Evolutionary conservation across 2,113 vertebrate genomes (phyloP).

Genomic region (Tursiops truncatus): DNA sequence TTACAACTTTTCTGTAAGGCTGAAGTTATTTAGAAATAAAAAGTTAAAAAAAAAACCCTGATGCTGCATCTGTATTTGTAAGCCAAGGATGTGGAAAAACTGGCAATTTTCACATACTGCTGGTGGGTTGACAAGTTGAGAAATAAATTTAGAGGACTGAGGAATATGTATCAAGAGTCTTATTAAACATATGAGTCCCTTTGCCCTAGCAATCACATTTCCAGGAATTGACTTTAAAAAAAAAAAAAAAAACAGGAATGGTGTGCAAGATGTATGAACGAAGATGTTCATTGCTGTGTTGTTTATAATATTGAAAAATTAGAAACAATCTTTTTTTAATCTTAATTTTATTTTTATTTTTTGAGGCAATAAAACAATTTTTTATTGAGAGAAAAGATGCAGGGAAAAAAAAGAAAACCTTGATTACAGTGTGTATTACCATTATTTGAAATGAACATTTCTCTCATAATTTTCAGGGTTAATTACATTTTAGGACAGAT

Average conservation of each 20-base stretch:
- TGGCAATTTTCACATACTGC: background rate
- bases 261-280: accelerated
- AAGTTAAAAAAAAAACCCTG: background rate
- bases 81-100: background rate
- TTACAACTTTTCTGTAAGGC: background rate
- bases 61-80: background rate
- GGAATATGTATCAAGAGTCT: background rate
- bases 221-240: background rate
- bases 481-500: conserved; percentile 30
- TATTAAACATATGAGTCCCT: background rate
- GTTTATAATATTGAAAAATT: background rate
- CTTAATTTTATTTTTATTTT: background rate
- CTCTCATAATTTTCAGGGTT: conserved; percentile 42
- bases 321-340: background rate
- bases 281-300: background rate
- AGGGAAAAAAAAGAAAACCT: background rate
- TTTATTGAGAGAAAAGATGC: background rate
- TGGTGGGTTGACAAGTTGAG: background rate
- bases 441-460: conserved; percentile 49
- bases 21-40: background rate
- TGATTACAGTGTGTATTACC: background rate
- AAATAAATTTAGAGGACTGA: background rate
- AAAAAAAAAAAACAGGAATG: background rate
- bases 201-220: background rate
- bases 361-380: background rate